Evolutionary conservation across 2,888 invertebrate species (phyloP), one percentile per base, ranked within the genome.

Genomic region (Carabus problematicus): DNA sequence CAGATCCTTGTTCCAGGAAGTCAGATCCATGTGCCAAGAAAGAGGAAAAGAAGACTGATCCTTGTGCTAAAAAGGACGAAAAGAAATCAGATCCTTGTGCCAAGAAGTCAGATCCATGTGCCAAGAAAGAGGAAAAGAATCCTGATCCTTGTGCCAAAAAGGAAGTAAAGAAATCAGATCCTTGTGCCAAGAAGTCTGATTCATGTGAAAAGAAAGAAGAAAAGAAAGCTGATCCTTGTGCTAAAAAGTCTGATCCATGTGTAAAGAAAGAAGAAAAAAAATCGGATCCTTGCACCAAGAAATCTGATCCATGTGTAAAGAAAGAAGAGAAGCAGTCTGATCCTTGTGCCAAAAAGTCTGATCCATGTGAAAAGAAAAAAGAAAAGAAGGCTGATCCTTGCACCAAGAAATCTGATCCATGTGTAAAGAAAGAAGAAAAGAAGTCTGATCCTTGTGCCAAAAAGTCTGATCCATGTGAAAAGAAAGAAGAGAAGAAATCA

Each of bases 271-370:
- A 8, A 9, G 40, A 56, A 40, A 56, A 19, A 11, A 61, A 61
- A 47, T 11, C 56, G n/a, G 71, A 72, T 71, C 45, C 70, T 2
- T 67, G 73, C 55, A 19, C 16, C 6, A 71, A 72, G 39, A 71
- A 72, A 41, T 29, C 29, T 3, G 71, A 72, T 40, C 73, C 74
- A 0, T 73, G 74, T 40, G 49, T 40, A 14, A 63, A 63, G 49
- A 49, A 40, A 47, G 52, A 63, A 40, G 54, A 52, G 18, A 49
- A 52, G 11, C 39, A 52, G n/a, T 18, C 40, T 9, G 52, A 52
- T 52, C 14, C 52, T 1, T 52, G 52, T 52, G 16, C 8, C 3
- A 49, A 49, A 14, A 45, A 45, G 7, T 45, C 45, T 45, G 45
- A 45, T 7, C 45, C 45, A 45, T 45, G 45, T 7, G 3, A 2